Base-by-base conservation (phyloP, 2,113 vertebrate species). In the Phocoena phocoena region DNA sequence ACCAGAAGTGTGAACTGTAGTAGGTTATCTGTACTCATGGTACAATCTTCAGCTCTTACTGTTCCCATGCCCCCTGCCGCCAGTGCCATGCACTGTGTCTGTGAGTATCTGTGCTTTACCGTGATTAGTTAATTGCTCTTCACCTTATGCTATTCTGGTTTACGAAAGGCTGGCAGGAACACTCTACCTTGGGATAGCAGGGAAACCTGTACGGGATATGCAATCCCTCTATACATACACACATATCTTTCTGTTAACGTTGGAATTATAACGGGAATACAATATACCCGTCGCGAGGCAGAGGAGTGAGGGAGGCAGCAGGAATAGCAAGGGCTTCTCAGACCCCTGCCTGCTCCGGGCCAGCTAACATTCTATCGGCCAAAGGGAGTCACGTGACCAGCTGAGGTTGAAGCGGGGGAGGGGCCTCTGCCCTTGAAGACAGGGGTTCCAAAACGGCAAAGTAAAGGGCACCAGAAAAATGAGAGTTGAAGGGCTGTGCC, bases 401-500 rank as follows among this genome's bases (percentile, higher is more conserved):
- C 38, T 44, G 58, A 20, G 38, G 14, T 5, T 11, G 41, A 7
- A 44, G 26, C 26, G 13, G 6, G 26, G 58, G 26, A 33, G 11
- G 26, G 80, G 36, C 15, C 80, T 41, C 36, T 28, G 58, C 26
- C 38, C 58, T 13, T 0, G 9, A 20, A 14, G 55, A 28, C 21
- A 33, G 80, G 80, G 13, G 8, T 1, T 8, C 26, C 80, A 44
- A 26, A 2, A 36, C 3, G 36, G 12, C 68, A 41, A 55, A 5
- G 36, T 55, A 3, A 36, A 28, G 55, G 36, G 7, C 8, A 0
- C 17, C 28, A 44, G 2, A 9, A 25, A 23, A 1, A 25, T 3
- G n/a, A 58, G 44, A 31, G 17, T 3, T 0, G 18, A 6, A 12
- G 23, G 38, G 0, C 12, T 15, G n/a, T 0, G 6, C 14, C 20